These are phyloP conservation scores for Campaea margaritaria DNA, from an alignment of 2,888 invertebrate species.

Conservation along the genomic window DNA sequence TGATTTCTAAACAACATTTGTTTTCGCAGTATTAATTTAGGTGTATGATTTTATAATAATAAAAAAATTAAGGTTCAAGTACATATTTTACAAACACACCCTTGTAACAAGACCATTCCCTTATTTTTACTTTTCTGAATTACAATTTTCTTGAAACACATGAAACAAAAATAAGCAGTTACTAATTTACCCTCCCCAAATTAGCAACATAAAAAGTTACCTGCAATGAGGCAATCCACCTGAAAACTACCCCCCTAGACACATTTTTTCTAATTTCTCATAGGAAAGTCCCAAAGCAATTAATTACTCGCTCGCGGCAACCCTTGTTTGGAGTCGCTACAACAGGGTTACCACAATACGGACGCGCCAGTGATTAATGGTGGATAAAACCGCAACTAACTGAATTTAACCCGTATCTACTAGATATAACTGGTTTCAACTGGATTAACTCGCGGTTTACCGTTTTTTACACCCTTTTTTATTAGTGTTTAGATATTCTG, in stretches of 20 bases:
- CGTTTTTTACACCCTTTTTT: not conserved
- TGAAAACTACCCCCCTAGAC: not conserved
- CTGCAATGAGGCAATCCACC: not conserved
- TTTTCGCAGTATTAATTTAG: too few relatives aligned
- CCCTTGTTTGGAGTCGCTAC: conserved; percentile 30
- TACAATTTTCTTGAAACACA: not conserved
- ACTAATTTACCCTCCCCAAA: not conserved
- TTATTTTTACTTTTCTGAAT: too few relatives aligned
- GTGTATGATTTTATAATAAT: too few relatives aligned
- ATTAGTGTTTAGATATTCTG: not conserved
- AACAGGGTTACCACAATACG: conserved; percentile 23
- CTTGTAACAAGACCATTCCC: too few relatives aligned
- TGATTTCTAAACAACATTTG: too few relatives aligned
- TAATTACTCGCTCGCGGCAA: conserved; percentile 22
- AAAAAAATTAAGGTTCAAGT: too few relatives aligned
- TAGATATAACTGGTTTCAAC: conserved; percentile 18
- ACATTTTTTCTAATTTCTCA: conserved; percentile 21
- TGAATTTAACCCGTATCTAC: conserved; percentile 24
- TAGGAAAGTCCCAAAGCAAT: conserved; percentile 24
- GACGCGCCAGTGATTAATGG: conserved; percentile 23
- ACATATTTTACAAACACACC: too few relatives aligned
- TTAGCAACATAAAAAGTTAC: not conserved
- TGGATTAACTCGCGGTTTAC: conserved; percentile 3
- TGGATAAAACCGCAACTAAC: conserved; percentile 25
- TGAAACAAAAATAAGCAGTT: not conserved